Base-by-base conservation (phyloP, 2,797 vertebrate genomes). In the Liasis olivaceus region DNA sequence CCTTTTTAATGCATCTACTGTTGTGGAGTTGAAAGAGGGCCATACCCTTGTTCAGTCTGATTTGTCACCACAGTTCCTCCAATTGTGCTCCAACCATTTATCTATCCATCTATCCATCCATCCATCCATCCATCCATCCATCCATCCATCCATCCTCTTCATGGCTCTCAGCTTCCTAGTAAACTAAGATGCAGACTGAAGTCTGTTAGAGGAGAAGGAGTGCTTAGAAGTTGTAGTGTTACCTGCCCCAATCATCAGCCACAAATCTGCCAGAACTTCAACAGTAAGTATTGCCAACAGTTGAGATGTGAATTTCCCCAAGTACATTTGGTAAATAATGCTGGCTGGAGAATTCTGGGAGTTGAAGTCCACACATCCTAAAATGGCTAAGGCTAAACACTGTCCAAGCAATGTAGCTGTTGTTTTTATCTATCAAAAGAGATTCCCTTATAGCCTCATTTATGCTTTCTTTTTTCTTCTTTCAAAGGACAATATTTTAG, bases 371-470 rank as follows among this genome's bases (percentile, higher is more conserved):
- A 81, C 9, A 81, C 0, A 24, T 24, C 36, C 47, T 81, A 47
- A 81, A 81, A 81, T 81, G 9, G 36, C 17, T 24, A 47, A 24
- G 36, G 8, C 11, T 81, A 11, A 81, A 88, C 5, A 26, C 24
- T 42, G 4, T 28, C 24, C 58, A 62, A 87, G 86, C 20, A 42
- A 88, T 63, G 12, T 4, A 42, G 22, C 24, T 42, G 15, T 36
- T 89, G 24, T 7, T 94, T 84, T 84, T 72, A 77, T 90, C 89
- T 91, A 54, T 87, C 90, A 88, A 36, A 11, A 92, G 66, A 91
- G 13, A 5, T 5, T 36, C 81, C 14, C 72, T 66, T 92, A 84
- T 51, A 90, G 24, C 7, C 7, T 91, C 20, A 58, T 93, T 92
- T 94, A 87, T 91, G 9, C 15, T 36, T 36, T 36, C 36, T 36